Conservation (phyloP, 1,140 invertebrate species). For the Magallana gigas region DNA sequence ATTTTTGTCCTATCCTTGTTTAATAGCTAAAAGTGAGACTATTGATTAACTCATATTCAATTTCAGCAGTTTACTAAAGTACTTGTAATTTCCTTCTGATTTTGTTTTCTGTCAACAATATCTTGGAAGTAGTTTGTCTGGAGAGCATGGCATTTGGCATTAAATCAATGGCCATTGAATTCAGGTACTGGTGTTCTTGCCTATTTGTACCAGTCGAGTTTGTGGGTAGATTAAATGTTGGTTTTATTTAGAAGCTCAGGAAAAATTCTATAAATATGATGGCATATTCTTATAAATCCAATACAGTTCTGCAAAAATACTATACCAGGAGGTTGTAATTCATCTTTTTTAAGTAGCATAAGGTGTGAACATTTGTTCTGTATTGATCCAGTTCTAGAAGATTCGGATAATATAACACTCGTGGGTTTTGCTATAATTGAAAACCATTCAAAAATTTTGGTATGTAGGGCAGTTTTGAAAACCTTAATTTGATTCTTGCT, state of each 20-base stretch:
- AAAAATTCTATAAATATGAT: too few species aligned
- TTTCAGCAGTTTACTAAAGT: neutral
- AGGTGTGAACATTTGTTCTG: too few species aligned
- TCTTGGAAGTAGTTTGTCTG: neutral
- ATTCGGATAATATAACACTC: neutral
- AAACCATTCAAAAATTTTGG: neutral
- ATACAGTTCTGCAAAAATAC: too few species aligned
- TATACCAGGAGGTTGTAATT: too few species aligned
- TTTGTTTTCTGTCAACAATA: neutral
- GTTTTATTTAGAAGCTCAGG: neutral
- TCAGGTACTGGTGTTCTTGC: neutral
- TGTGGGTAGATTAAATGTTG: neutral
- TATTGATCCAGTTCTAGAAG: too few species aligned
- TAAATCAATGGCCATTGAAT: neutral
- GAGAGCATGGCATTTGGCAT: neutral
- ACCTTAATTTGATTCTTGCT: neutral
- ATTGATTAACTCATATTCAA: constrained; percentile 17
- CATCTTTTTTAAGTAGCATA: too few species aligned
- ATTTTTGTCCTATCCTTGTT: neutral
- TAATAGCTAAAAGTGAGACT: neutral
- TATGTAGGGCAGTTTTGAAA: neutral
- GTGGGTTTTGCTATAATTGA: neutral
- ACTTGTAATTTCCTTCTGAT: neutral
- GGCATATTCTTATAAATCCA: too few species aligned
- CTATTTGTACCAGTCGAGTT: too few species aligned